Percentiles rank a stretch among this genome's conserved stretches.
Evolutionary conservation across 2,888 invertebrate species (phyloP).

Genomic region (Eristalis tenax): DNA sequence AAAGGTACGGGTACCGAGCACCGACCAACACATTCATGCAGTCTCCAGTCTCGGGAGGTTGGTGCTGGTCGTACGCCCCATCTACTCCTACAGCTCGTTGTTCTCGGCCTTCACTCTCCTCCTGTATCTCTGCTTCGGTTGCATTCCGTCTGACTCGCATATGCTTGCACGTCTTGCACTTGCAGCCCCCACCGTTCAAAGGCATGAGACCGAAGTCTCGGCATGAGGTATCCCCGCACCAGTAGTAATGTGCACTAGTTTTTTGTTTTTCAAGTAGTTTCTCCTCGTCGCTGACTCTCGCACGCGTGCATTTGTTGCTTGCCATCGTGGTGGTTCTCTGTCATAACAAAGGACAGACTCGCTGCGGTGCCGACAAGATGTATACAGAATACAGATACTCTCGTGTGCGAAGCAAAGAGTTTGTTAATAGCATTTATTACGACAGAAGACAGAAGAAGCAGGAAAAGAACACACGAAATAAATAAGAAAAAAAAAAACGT

Average conservation of each 20-base stretch:
- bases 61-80: background rate
- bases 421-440: slow-evolving; percentile 59
- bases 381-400: slow-evolving; percentile 33
- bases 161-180: slow-evolving; percentile 33
- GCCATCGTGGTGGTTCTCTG: background rate
- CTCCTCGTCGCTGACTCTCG: slow-evolving; percentile 28
- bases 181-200: slow-evolving; percentile 15
- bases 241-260: slow-evolving; percentile 58
- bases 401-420: slow-evolving; percentile 39
- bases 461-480: slow-evolving; percentile 11
- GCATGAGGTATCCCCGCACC: slow-evolving; percentile 45
- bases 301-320: slow-evolving; percentile 21
- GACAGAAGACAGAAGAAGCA: slow-evolving; percentile 44
- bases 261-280: slow-evolving; percentile 14
- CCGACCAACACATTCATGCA: slow-evolving; percentile 27
- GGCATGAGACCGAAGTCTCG: background rate
- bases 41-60: slow-evolving; percentile 12
- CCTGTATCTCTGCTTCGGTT: slow-evolving; percentile 21
- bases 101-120: background rate
- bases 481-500: slow-evolving; percentile 27
- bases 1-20: slow-evolving; percentile 31
- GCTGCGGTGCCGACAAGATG: slow-evolving; percentile 33
- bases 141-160: slow-evolving; percentile 56
- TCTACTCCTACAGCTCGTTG: background rate
- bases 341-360: slow-evolving; percentile 58